Conservation (phyloP, 1,140 invertebrate species). For the Calephelis virginiensis region DNA sequence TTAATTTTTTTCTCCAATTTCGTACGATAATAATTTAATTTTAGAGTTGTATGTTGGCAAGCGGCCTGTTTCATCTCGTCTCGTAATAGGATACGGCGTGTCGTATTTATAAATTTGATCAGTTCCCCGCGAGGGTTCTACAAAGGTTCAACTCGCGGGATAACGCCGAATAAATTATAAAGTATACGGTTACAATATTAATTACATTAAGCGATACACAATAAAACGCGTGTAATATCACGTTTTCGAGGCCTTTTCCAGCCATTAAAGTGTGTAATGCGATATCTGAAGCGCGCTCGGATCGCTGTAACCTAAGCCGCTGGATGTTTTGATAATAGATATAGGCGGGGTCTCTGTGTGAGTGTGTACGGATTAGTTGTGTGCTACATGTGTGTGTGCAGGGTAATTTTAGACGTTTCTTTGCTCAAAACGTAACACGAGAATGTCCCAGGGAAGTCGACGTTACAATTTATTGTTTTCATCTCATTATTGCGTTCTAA, state of each 20-base stretch:
- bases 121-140: constrained; percentile 47
- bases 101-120: constrained; percentile 76
- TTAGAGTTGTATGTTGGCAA: constrained; percentile 52
- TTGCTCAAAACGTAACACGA: constrained; percentile 76
- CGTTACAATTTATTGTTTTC: constrained; percentile 76
- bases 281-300: constrained; percentile 76
- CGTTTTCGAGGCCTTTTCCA: constrained; percentile 78
- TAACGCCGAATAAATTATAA: constrained; percentile 70
- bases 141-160: constrained; percentile 47
- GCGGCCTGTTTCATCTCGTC: constrained; percentile 55
- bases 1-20: constrained; percentile 22
- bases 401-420: constrained; percentile 78
- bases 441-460: constrained; percentile 72
- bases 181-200: constrained; percentile 73
- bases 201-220: constrained; percentile 75
- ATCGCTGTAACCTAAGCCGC: constrained; percentile 74
- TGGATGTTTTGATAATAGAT: constrained; percentile 79
- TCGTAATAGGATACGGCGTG: constrained; percentile 61
- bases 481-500: constrained; percentile 62
- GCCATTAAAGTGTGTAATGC: constrained; percentile 77
- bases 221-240: constrained; percentile 78
- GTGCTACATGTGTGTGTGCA: constrained; percentile 55
- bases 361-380: constrained; percentile 49
- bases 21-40: constrained; percentile 35
- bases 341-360: constrained; percentile 64